phyloP scores from a whole-genome alignment of 2,113 vertebrate species.

The Spermophilus dauricus region DNA sequence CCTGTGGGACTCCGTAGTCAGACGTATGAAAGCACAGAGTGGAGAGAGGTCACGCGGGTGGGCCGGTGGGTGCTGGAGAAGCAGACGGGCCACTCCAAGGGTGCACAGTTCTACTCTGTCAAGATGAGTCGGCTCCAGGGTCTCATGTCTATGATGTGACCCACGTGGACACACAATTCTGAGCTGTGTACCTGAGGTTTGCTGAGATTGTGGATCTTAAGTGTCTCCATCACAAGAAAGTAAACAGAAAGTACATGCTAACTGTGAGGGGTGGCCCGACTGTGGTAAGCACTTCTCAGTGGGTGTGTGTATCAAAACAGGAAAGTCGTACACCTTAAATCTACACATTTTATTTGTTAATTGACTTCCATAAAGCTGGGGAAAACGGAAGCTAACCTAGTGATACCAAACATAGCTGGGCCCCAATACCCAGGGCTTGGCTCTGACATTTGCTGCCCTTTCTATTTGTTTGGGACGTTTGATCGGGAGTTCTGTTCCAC shows the following conservation, averaged over 20 bases:
- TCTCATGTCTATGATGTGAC: rapidly evolving
- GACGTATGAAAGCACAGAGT: background rate
- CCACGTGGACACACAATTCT: too few relatives aligned
- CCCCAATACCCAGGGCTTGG: too few relatives aligned
- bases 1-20: too few relatives aligned
- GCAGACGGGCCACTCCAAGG: background rate
- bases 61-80: too few relatives aligned
- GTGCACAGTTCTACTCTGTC: background rate
- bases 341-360: background rate
- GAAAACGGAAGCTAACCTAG: too few relatives aligned
- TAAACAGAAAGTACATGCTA: too few relatives aligned
- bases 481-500: too few relatives aligned
- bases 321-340: background rate
- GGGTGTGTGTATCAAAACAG: background rate
- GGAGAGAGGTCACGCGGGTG: too few relatives aligned
- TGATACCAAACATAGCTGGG: rapidly evolving
- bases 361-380: background rate
- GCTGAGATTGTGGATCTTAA: background rate
- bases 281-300: too few relatives aligned
- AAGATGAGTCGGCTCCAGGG: background rate
- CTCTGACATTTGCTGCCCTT: rapidly evolving
- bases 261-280: background rate
- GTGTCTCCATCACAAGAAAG: too few relatives aligned
- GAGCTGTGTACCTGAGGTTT: too few relatives aligned
- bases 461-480: background rate